Evolutionary conservation across 2,113 vertebrate genomes (phyloP).

Genomic region (Toxotes chatareus): DNA sequence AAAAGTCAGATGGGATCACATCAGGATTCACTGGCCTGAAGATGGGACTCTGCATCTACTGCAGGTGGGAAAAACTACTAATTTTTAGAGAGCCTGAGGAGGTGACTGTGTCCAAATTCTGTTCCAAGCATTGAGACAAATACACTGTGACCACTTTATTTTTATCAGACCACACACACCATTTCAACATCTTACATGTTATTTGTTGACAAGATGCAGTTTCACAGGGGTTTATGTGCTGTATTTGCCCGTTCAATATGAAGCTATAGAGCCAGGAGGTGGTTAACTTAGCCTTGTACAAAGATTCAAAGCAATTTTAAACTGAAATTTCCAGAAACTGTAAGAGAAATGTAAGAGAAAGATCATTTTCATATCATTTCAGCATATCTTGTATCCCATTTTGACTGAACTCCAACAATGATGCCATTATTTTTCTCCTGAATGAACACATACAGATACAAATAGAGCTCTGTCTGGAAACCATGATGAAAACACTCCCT

Average conservation of each 20-base stretch:
- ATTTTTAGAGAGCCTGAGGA: neutral
- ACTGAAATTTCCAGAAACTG: too few species aligned
- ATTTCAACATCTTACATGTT: neutral
- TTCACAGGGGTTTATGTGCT: neutral
- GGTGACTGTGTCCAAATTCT: neutral
- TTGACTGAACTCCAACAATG: neutral
- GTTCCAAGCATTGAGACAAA: neutral
- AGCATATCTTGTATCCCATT: neutral
- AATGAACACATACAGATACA: conserved; percentile 1
- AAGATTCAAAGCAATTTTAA: neutral
- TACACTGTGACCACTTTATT: neutral
- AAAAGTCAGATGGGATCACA: conserved; percentile 20
- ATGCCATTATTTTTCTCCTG: neutral
- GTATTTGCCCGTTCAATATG: neutral
- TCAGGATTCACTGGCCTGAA: neutral
- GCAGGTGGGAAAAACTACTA: neutral
- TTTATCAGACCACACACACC: neutral
- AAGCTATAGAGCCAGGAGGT: neutral
- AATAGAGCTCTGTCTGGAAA: neutral
- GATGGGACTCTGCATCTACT: neutral
- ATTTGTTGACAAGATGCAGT: neutral
- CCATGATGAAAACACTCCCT: conserved; percentile 10
- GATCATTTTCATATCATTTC: neutral
- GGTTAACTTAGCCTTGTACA: neutral
- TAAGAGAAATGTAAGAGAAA: neutral